Evolutionary conservation across 2,888 invertebrate species (phyloP), one percentile per base, ranked within the genome.

Genomic region (Pheosia tremula): DNA sequence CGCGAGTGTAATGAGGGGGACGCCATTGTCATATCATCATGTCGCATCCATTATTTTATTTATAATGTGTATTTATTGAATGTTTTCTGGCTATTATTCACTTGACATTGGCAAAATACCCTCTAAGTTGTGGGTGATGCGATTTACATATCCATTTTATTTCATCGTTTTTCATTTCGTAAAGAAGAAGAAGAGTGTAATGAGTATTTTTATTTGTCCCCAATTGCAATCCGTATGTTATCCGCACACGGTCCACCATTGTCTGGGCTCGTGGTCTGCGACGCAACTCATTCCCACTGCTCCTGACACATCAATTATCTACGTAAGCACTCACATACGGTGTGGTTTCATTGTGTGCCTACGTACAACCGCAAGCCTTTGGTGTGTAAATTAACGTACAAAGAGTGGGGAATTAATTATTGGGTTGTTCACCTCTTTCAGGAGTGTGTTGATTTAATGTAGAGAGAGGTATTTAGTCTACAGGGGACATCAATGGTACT

Each of bases 261-360:
- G 70, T 74, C 57, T 66, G 62, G 64, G 69, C 65, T 5, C 0
- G 55, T 60, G 61, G 68, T 59, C 58, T 66, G 59, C 66, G 67
- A 67, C 67, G 66, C 68, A 72, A 68, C 72, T 74, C 72, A 73
- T 63, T 61, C 63, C 49, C 62, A 58, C 77, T 84, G 84, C 71
- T 64, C 41, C 77, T 83, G 84, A 84, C 85, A 84, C 73, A 74
- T 83, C 83, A 84, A 85, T 85, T 85, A 85, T 83, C 78, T 74
- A 72, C 67, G 70, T 68, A 24, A 24, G 24, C 24, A 24, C 24
- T 24, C 2, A 2, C 24, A 24, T 24, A 73, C 75, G 75, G 78
- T 77, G 71, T 71, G 76, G 74, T 71, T 75, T 71, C 72, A 74
- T 73, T 74, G 75, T 72, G 77, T 70, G 71, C 63, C 56, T 61